A percentile compares a stretch with the other conserved stretches of the same genome.
phyloP scores from a whole-genome alignment of 2,888 invertebrate genomes.

The Thecophora atra region DNA sequence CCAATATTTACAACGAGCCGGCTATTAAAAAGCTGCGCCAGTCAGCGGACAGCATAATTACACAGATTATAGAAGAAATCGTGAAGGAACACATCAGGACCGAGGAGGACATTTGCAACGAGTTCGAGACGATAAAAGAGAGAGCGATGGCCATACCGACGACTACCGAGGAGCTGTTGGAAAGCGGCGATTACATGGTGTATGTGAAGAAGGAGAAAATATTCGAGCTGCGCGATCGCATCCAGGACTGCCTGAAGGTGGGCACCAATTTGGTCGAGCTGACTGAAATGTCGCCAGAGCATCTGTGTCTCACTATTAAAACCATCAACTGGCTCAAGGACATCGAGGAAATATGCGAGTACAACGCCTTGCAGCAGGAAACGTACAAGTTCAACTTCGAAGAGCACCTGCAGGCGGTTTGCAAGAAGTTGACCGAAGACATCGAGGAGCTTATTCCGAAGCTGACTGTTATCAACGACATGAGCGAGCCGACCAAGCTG shows the following conservation, averaged over 20 bases:
- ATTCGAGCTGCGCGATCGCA: conserved; percentile 74
- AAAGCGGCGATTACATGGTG: conserved; percentile 82
- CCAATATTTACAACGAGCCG: conserved; percentile 72
- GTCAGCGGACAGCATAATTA: conserved; percentile 70
- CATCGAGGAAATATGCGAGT: conserved; percentile 83
- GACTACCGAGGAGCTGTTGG: conserved; percentile 83
- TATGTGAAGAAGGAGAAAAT: conserved; percentile 79
- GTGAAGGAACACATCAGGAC: conserved; percentile 73
- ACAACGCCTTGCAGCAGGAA: conserved; percentile 81
- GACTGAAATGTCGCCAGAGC: conserved; percentile 77
- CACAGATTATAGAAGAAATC: conserved; percentile 72
- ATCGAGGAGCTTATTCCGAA: conserved; percentile 78
- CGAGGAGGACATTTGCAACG: conserved; percentile 74
- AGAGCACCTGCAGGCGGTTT: conserved; percentile 76
- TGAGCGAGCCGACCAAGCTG: conserved; percentile 82
- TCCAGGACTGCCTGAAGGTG: conserved; percentile 72
- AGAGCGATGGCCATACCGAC: conserved; percentile 78
- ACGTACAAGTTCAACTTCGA: conserved; percentile 85
- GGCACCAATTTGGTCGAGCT: conserved; percentile 80
- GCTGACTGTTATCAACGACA: conserved; percentile 81
- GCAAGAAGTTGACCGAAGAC: conserved; percentile 76
- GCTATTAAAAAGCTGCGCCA: conserved; percentile 72
- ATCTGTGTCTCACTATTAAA: conserved; percentile 81
- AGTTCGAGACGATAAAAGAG: conserved; percentile 76
- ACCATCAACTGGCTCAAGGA: conserved; percentile 85